Base-by-base conservation (phyloP, 1,140 invertebrate species). In the Aphis gossypii region DNA sequence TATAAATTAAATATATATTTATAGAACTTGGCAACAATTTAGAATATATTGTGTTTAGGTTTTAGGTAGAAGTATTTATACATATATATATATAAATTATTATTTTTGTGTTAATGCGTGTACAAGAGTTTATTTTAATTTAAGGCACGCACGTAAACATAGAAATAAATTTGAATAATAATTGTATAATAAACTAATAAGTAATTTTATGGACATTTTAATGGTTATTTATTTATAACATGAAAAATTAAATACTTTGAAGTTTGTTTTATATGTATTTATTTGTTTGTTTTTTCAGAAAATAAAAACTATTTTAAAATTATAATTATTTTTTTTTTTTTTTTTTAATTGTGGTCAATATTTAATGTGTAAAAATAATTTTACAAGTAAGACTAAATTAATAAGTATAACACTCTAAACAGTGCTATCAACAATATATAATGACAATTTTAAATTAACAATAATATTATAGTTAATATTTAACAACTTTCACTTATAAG, bases 111-210 rank as follows among this genome's bases (percentile, higher is more conserved):
- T 76, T 76, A 76, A n/a, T n/a, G 14, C 30, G n/a, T 18, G 14
- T 76, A 76, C 60, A 76, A 35, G 30, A 35, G n/a, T n/a, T 76
- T n/a, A 76, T 76, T 76, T 76, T 76, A 76, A 68, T 76, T 76
- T 76, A 6, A n/a, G 30, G n/a, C n/a, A 76, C n/a, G 14, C 60
- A 76, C 60, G n/a, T 76, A n/a, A 76, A n/a, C n/a, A 76, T 18
- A 18, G n/a, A 76, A 76, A 76, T 76, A 76, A 76, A 76, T 76
- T 76, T 76, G 60, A 76, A 76, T 76, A 76, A 76, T 76, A 76
- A 76, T 76, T 76, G 60, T 76, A 76, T n/a, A 76, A n/a, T 76
- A n/a, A 18, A 76, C 60, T 76, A 76, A 76, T 76, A 76, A 76
- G 60, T 76, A 76, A n/a, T 76, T 68, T 18, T 76, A 76, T 76